Conservation (phyloP, 2,888 invertebrate genomes). For the Drosophila mettleri region DNA sequence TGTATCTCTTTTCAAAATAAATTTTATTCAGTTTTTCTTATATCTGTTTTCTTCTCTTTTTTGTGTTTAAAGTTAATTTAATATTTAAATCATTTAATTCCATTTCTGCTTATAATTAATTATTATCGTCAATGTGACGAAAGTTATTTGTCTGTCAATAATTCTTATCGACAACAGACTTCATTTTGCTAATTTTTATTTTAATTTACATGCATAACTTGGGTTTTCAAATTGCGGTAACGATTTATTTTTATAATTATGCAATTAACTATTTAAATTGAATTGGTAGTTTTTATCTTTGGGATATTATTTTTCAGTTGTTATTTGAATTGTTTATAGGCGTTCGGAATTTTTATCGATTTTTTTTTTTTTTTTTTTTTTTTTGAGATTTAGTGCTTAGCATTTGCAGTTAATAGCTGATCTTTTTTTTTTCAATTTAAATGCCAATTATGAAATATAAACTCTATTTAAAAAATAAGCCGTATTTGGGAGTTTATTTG, state of each 20-base stretch:
- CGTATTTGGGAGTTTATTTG: constrained; percentile 49
- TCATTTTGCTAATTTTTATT: constrained; percentile 67
- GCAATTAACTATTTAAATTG: constrained; percentile 77
- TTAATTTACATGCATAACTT: constrained; percentile 72
- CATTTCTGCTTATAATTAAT: constrained; percentile 80
- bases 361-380: constrained; percentile 18
- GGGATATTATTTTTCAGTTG: constrained; percentile 12
- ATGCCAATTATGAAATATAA: constrained; percentile 72
- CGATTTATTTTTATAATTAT: constrained; percentile 70
- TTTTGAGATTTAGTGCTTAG: constrained; percentile 64
- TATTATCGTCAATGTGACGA: constrained; percentile 86
- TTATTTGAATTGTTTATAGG: constrained; percentile 21
- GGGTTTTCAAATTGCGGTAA: constrained; percentile 63
- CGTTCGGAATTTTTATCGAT: constrained; percentile 47
- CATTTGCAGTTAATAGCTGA: constrained; percentile 70
- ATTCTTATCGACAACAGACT: constrained; percentile 85
- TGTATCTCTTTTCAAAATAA: constrained; percentile 77
- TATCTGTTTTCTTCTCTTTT: constrained; percentile 26
- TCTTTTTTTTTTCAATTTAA: constrained; percentile 62
- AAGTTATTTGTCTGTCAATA: constrained; percentile 84
- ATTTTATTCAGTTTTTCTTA: constrained; percentile 74
- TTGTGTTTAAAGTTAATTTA: constrained; percentile 75
- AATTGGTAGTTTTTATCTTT: constrained; percentile 59
- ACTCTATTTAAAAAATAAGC: constrained; percentile 58
- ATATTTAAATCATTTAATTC: constrained; percentile 80